phyloP scores from a whole-genome alignment of 2,113 vertebrate genomes.

The Phaethon lepturus region DNA sequence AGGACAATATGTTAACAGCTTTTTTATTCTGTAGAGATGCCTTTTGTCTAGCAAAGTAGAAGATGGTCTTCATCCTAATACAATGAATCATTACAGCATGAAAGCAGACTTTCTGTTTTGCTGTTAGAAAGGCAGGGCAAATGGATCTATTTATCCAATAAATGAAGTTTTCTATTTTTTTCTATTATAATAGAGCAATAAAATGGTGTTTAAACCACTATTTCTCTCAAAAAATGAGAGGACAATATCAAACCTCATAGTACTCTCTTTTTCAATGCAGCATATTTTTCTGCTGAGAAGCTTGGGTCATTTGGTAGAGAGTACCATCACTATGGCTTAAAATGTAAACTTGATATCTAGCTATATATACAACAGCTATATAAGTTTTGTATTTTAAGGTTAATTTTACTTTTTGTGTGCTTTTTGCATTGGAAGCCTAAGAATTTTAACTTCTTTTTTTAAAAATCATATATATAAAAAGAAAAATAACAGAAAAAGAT shows the following conservation, averaged over 20 bases:
- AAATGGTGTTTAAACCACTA: background rate
- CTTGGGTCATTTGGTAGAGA: background rate
- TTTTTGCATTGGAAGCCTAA: background rate
- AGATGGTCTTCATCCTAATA: background rate
- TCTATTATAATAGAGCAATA: background rate
- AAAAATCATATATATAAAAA: background rate
- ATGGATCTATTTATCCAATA: background rate
- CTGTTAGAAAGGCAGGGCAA: background rate
- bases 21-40: background rate
- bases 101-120: background rate
- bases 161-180: background rate
- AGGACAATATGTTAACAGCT: background rate
- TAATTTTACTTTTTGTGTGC: background rate
- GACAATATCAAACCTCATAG: background rate
- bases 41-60: background rate
- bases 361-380: background rate
- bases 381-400: background rate
- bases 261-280: background rate
- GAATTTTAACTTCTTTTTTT: background rate
- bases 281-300: background rate
- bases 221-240: background rate
- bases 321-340: background rate
- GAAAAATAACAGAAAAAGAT: background rate
- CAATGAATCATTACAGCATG: background rate
- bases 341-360: background rate